phyloP scores from a whole-genome alignment of 2,888 invertebrate genomes.

The Salpingus planirostris region DNA sequence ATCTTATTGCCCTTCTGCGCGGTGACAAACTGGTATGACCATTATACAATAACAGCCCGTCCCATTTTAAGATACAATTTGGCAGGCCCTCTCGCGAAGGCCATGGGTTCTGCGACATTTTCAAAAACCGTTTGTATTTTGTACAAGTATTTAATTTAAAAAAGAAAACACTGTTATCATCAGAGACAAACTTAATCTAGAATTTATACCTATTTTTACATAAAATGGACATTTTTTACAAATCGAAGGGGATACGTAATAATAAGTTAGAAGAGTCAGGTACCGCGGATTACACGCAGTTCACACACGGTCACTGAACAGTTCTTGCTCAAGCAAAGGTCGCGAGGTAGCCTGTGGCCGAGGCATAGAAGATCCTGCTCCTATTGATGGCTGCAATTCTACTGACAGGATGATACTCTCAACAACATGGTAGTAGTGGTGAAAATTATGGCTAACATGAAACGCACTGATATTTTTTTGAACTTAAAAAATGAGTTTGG shows the following conservation, averaged over 20 bases:
- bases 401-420: too few species aligned
- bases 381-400: too few species aligned
- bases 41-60: slow-evolving; percentile 26
- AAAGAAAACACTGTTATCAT: slow-evolving; percentile 21
- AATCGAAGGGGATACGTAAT: slow-evolving; percentile 42
- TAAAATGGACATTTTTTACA: slow-evolving; percentile 45
- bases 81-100: slow-evolving; percentile 14
- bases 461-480: slow-evolving; percentile 15
- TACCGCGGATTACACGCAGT: slow-evolving; percentile 33
- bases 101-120: slow-evolving; percentile 18
- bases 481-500: slow-evolving; percentile 16
- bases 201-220: slow-evolving; percentile 45
- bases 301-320: slow-evolving; percentile 31
- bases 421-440: too few species aligned
- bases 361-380: slow-evolving; percentile 16
- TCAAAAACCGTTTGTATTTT: slow-evolving; percentile 25
- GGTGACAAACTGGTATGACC: slow-evolving; percentile 20
- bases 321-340: slow-evolving; percentile 26
- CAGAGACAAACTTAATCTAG: slow-evolving; percentile 40
- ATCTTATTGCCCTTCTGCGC: slow-evolving; percentile 33
- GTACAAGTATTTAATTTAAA: slow-evolving; percentile 23
- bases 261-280: slow-evolving; percentile 39
- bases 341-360: slow-evolving; percentile 33
- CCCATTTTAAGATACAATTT: slow-evolving; percentile 15
- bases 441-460: slow-evolving; percentile 16